Conservation (phyloP, 2,888 invertebrate genomes). For the Sminthurides aquaticus region DNA sequence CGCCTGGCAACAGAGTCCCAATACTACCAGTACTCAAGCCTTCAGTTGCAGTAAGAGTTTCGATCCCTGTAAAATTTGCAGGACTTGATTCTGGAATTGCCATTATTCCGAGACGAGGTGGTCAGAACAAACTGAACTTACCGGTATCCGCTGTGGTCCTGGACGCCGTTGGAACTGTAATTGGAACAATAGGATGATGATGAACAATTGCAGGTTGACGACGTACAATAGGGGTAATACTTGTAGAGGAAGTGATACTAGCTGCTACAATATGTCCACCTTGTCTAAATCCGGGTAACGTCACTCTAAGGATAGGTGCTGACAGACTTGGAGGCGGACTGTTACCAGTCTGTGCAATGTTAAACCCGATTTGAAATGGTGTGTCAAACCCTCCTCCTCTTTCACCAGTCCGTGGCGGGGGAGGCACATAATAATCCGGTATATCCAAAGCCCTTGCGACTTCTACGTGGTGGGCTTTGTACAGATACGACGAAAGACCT, state of each 20-base stretch:
- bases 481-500: conserved; percentile 61
- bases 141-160: conserved; percentile 16
- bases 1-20: conserved; percentile 3
- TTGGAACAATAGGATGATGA: conserved; percentile 17
- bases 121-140: neutral
- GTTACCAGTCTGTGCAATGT: conserved; percentile 1
- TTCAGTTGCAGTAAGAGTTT: conserved; percentile 13
- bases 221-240: neutral
- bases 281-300: conserved; percentile 16
- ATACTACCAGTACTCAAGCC: conserved; percentile 16
- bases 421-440: conserved; percentile 30
- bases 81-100: no score
- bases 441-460: conserved; percentile 47
- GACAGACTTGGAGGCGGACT: conserved; percentile 11
- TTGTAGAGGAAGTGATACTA: conserved; percentile 1
- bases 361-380: conserved; percentile 11
- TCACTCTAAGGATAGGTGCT: conserved; percentile 11
- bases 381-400: conserved; percentile 3
- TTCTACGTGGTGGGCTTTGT: conserved; percentile 55
- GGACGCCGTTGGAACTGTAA: conserved; percentile 7
- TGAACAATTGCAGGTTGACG: conserved; percentile 14
- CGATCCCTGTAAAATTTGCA: conserved; percentile 13
- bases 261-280: conserved; percentile 11
- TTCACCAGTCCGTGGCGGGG: neutral
- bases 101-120: no score